Evolutionary conservation across 2,888 invertebrate genomes (phyloP).

Genomic region (Drosophila borborema): DNA sequence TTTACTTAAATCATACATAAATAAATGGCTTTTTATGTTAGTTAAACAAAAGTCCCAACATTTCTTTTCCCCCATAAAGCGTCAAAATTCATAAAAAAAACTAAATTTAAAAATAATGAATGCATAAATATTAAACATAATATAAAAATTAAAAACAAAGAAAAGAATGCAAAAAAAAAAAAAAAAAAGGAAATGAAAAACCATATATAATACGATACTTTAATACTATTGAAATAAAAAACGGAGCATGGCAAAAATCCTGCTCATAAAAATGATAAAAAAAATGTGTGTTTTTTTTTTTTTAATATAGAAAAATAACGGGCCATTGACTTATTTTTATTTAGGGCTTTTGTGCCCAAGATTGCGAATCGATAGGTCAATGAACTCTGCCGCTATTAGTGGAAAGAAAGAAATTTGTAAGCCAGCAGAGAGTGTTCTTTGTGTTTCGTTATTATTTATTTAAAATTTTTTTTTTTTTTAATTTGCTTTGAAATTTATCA

Average conservation of each 20-base stretch:
- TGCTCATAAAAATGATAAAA: conserved; percentile 63
- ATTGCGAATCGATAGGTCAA: conserved; percentile 47
- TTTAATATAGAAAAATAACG: neutral
- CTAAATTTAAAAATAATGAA: conserved; percentile 31
- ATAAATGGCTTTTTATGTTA: conserved; percentile 70
- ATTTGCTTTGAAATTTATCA: conserved; percentile 11
- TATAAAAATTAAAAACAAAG: conserved; percentile 47
- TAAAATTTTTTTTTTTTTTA: neutral
- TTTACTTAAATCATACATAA: conserved; percentile 59
- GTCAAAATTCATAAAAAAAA: conserved; percentile 45
- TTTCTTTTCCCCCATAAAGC: conserved; percentile 39
- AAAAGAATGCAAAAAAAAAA: neutral
- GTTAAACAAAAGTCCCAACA: conserved; percentile 52
- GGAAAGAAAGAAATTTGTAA: neutral
- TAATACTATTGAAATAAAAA: conserved; percentile 82
- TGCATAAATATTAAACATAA: conserved; percentile 71
- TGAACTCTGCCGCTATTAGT: conserved; percentile 44
- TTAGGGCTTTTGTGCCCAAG: neutral
- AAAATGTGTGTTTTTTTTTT: conserved; percentile 17
- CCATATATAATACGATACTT: conserved; percentile 80
- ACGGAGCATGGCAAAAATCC: conserved; percentile 59
- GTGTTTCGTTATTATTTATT: no score
- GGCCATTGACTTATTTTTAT: neutral
- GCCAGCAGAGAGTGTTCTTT: conserved; percentile 1
- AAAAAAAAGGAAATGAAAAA: conserved; percentile 55